Conservation (phyloP, 2,888 invertebrate species). For the Hoplodrina ambigua region DNA sequence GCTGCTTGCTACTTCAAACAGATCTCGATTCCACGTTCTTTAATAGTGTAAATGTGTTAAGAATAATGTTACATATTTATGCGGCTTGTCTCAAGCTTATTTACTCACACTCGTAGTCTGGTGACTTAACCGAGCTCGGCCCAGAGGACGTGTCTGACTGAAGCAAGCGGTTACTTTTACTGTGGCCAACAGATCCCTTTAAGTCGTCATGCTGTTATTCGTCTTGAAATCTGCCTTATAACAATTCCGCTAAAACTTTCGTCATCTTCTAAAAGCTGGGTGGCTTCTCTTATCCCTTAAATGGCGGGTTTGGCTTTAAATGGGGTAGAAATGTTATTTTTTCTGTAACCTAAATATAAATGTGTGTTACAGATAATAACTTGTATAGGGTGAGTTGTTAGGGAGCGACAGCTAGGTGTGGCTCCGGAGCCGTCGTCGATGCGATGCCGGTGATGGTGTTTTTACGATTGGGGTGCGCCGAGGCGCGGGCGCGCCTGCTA, state of each 20-base stretch:
- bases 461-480: slow-evolving; percentile 88
- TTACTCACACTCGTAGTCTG: slow-evolving; percentile 58
- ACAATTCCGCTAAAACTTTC: slow-evolving; percentile 58
- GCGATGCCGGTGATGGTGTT: slow-evolving; percentile 85
- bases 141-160: slow-evolving; percentile 63
- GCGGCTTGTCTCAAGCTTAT: slow-evolving; percentile 54
- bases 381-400: slow-evolving; percentile 75
- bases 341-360: slow-evolving; percentile 46
- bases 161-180: slow-evolving; percentile 66
- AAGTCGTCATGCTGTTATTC: slow-evolving; percentile 56
- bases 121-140: slow-evolving; percentile 56
- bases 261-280: slow-evolving; percentile 38
- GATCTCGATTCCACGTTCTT: slow-evolving; percentile 46
- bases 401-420: slow-evolving; percentile 86
- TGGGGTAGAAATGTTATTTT: slow-evolving; percentile 34
- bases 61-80: slow-evolving; percentile 49
- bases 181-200: slow-evolving; percentile 66
- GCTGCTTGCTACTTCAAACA: slow-evolving; percentile 20
- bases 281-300: slow-evolving; percentile 64
- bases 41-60: slow-evolving; percentile 37
- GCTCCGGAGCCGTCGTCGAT: slow-evolving; percentile 80
- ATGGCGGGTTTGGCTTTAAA: slow-evolving; percentile 66
- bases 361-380: slow-evolving; percentile 54
- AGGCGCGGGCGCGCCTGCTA: slow-evolving; percentile 85
- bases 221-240: slow-evolving; percentile 60